Percentiles rank a stretch among this genome's conserved stretches.
phyloP scores from a whole-genome alignment of 2,888 invertebrate species.

The Rambutsinella grinnellia region DNA sequence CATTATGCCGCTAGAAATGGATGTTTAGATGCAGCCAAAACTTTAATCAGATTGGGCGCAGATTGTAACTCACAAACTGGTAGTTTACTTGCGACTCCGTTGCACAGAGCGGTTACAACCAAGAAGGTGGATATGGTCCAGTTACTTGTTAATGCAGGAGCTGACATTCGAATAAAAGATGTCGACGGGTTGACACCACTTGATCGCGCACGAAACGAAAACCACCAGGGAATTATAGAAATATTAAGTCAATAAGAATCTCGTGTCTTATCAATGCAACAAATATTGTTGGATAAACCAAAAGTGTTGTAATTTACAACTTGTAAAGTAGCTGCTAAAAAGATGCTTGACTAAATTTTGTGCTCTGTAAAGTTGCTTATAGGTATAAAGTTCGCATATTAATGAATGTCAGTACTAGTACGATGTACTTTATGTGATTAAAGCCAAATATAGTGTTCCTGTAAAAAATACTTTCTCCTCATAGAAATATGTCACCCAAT shows the following conservation, averaged over 20 bases:
- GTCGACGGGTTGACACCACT: conserved; percentile 85
- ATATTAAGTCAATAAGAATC: conserved; percentile 61
- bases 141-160: conserved; percentile 77
- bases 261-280: conserved; percentile 7
- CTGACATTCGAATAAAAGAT: conserved; percentile 77
- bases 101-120: conserved; percentile 76
- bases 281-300: neutral
- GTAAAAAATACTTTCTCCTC: too few species aligned
- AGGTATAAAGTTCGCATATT: too few species aligned
- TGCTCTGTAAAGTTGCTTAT: too few species aligned
- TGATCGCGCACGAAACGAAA: conserved; percentile 79
- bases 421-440: too few species aligned
- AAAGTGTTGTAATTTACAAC: neutral
- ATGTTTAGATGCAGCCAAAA: conserved; percentile 76
- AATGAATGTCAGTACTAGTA: too few species aligned
- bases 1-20: conserved; percentile 92
- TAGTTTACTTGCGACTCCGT: conserved; percentile 82
- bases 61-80: conserved; percentile 81
- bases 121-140: conserved; percentile 78
- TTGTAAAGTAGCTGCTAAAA: neutral
- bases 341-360: too few species aligned
- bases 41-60: conserved; percentile 79
- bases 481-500: too few species aligned
- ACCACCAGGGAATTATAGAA: conserved; percentile 71
- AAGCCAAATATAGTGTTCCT: too few species aligned